phyloP scores from a whole-genome alignment of 2,888 invertebrate genomes.

The Dimorphilus gyrociliatus region DNA sequence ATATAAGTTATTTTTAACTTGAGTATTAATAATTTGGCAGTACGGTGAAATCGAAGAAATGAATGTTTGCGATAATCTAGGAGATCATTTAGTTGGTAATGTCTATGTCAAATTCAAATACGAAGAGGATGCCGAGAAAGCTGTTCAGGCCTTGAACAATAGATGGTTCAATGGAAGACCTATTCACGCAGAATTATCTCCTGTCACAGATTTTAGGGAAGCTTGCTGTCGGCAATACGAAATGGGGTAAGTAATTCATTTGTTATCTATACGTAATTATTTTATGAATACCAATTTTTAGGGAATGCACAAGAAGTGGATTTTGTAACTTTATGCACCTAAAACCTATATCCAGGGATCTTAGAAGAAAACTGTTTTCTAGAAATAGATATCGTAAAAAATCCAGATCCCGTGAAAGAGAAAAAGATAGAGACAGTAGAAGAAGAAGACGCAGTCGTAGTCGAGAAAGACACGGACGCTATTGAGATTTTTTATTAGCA shows the following conservation, averaged over 20 bases:
- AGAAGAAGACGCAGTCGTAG: slow-evolving; percentile 5
- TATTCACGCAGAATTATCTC: slow-evolving; percentile 91
- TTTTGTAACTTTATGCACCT: slow-evolving; percentile 99
- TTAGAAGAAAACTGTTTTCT: slow-evolving; percentile 53
- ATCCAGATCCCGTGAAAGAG: slow-evolving; percentile 7
- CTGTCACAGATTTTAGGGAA: slow-evolving; percentile 97
- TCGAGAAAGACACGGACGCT: too few species aligned
- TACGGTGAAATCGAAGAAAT: slow-evolving; percentile 99
- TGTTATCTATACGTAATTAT: neutral
- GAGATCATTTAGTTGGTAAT: slow-evolving; percentile 94
- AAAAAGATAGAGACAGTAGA: neutral
- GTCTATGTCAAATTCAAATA: slow-evolving; percentile 96
- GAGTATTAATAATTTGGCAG: slow-evolving; percentile 27
- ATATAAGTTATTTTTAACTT: neutral
- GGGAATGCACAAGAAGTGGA: slow-evolving; percentile 89
- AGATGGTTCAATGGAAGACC: slow-evolving; percentile 98
- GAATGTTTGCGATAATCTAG: slow-evolving; percentile 99
- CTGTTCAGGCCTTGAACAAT: slow-evolving; percentile 88
- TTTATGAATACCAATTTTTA: slow-evolving; percentile 22
- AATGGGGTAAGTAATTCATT: slow-evolving; percentile 55
- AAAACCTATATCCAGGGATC: slow-evolving; percentile 88
- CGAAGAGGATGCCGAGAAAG: slow-evolving; percentile 95
- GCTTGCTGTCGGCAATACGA: slow-evolving; percentile 98
- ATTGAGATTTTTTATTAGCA: too few species aligned
- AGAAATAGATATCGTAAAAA: slow-evolving; percentile 16